Evolutionary conservation across 2,888 invertebrate genomes (phyloP).

Genomic region (Ernsta delagoae): DNA sequence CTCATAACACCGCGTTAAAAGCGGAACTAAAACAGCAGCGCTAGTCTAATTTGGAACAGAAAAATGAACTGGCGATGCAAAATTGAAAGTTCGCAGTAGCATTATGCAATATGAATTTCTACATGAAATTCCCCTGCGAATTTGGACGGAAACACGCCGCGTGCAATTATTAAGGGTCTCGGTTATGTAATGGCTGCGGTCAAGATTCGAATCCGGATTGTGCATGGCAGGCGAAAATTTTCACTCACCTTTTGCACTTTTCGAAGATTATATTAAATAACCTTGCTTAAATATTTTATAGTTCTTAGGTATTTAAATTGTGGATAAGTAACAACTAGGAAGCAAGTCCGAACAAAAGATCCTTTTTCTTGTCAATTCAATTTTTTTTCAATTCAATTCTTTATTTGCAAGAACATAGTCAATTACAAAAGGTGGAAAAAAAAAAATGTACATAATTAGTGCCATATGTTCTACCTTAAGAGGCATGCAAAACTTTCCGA

Average conservation of each 20-base stretch:
- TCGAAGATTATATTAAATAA: not conserved
- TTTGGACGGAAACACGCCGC: not conserved
- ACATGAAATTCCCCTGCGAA: slow-evolving; percentile 4
- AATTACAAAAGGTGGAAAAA: too few species aligned
- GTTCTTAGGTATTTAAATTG: too few species aligned
- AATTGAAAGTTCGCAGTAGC: slow-evolving; percentile 22
- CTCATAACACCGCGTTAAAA: slow-evolving; percentile 17
- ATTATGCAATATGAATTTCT: slow-evolving; percentile 31
- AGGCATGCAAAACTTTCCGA: too few species aligned
- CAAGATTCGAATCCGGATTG: slow-evolving; percentile 27
- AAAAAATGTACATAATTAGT: too few species aligned
- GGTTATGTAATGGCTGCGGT: slow-evolving; percentile 26
- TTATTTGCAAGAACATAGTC: too few species aligned
- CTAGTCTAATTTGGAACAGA: slow-evolving; percentile 21
- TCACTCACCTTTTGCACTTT: not conserved
- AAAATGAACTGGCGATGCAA: slow-evolving; percentile 18
- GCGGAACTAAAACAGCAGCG: slow-evolving; percentile 6
- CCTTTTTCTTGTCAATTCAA: too few species aligned
- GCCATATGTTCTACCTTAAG: too few species aligned
- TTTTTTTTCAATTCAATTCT: too few species aligned
- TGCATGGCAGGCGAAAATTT: slow-evolving; percentile 15
- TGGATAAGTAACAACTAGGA: too few species aligned
- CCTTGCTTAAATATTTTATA: too few species aligned
- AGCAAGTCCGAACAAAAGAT: too few species aligned
- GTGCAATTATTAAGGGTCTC: not conserved